phyloP scores from a whole-genome alignment of 2,888 invertebrate species.

The Nemurella pictetii region DNA sequence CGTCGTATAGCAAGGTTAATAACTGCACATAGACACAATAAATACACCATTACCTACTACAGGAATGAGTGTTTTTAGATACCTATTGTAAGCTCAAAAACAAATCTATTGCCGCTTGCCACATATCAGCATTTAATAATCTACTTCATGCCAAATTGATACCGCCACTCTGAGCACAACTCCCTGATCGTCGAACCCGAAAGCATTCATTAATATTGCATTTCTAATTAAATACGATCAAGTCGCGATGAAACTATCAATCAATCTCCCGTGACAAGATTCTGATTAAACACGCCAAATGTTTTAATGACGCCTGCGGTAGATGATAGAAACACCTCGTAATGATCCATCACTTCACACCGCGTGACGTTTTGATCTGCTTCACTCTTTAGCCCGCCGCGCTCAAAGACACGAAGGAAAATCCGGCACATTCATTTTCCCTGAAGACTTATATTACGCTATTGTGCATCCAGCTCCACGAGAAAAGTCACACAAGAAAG shows the following conservation, averaged over 20 bases:
- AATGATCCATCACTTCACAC: neutral
- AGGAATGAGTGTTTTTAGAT: too few relatives aligned
- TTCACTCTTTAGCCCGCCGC: neutral
- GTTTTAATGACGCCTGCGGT: neutral
- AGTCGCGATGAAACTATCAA: neutral
- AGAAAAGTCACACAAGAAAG: neutral
- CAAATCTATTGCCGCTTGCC: too few relatives aligned
- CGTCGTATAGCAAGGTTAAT: too few relatives aligned
- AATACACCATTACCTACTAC: too few relatives aligned
- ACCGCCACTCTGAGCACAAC: too few relatives aligned
- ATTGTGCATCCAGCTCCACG: neutral
- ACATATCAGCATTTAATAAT: too few relatives aligned
- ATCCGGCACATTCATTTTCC: neutral
- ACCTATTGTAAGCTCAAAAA: too few relatives aligned
- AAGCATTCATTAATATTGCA: neutral
- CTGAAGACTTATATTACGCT: neutral
- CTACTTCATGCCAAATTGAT: neutral
- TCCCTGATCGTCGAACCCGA: too few relatives aligned
- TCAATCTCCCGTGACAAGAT: neutral
- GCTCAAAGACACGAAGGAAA: neutral
- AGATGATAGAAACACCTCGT: neutral
- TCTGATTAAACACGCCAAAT: neutral
- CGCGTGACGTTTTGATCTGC: neutral
- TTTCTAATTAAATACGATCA: neutral
- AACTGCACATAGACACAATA: too few relatives aligned